These are phyloP conservation scores for Melanotus villosus DNA, from an alignment of 2,888 invertebrate genomes.

Conservation along the genomic window DNA sequence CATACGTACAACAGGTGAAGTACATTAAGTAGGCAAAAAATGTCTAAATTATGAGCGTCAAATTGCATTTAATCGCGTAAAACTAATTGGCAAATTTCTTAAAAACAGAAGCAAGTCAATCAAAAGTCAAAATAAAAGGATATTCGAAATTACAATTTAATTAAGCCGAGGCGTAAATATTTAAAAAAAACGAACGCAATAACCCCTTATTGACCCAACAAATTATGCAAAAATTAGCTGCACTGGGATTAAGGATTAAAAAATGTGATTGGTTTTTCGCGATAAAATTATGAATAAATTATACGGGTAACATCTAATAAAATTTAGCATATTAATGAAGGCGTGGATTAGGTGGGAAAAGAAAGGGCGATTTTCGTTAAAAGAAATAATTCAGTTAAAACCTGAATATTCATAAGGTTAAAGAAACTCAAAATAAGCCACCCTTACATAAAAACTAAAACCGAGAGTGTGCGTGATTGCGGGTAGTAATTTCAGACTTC, in stretches of 20 bases:
- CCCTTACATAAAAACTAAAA: background rate
- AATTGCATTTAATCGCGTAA: no score
- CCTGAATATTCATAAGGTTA: conserved; percentile 8
- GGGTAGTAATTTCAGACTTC: conserved; percentile 12
- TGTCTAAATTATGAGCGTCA: no score
- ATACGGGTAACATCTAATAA: conserved; percentile 22
- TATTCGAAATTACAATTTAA: background rate
- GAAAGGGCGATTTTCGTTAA: background rate
- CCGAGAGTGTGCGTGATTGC: conserved; percentile 14
- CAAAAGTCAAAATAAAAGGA: no score
- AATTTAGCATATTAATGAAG: conserved; percentile 29
- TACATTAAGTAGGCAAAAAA: no score
- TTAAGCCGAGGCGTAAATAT: background rate
- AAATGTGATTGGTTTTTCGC: conserved; percentile 24
- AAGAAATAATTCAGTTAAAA: conserved; percentile 2
- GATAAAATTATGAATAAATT: conserved; percentile 23
- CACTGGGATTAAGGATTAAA: conserved; percentile 1
- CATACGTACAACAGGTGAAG: no score
- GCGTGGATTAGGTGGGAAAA: conserved; percentile 4
- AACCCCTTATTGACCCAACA: background rate
- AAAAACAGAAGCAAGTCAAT: no score
- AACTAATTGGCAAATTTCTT: no score
- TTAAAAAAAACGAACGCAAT: no score
- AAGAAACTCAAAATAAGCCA: background rate
- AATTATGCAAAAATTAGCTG: conserved; percentile 17